Conservation (phyloP, 2,888 invertebrate genomes). For the Oscheius onirici region DNA sequence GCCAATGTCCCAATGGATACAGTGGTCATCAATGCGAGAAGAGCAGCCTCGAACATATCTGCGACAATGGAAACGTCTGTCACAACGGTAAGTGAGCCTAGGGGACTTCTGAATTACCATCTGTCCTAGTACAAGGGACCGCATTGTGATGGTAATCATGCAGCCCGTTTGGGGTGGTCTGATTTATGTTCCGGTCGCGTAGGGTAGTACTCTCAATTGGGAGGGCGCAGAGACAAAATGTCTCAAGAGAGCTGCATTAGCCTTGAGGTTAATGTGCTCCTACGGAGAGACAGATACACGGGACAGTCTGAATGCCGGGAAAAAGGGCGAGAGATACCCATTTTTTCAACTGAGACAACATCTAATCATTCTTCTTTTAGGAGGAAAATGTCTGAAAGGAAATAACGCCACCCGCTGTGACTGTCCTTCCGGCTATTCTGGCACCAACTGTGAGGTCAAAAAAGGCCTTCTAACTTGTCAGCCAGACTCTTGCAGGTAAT, state of each 20-base stretch:
- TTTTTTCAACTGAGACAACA: too few relatives aligned
- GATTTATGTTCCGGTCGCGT: conserved; percentile 24
- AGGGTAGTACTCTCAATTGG: background rate
- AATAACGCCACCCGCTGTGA: conserved; percentile 3
- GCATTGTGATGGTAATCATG: conserved; percentile 35
- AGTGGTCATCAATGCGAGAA: conserved; percentile 27
- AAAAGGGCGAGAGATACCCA: background rate
- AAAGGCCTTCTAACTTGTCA: background rate
- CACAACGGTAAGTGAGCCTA: conserved; percentile 25
- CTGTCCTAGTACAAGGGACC: conserved; percentile 23
- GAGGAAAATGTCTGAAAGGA: conserved; percentile 18
- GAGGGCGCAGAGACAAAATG: conserved; percentile 25
- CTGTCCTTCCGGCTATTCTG: conserved; percentile 22
- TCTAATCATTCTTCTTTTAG: conserved; percentile 1
- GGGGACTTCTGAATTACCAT: conserved; percentile 8
- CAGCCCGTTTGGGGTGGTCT: conserved; percentile 29
- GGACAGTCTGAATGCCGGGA: background rate
- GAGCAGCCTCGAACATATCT: conserved; percentile 18
- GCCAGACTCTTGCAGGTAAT: conserved; percentile 3
- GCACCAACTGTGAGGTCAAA: conserved; percentile 16
- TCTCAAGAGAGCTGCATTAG: conserved; percentile 34
- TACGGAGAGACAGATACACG: conserved; percentile 11
- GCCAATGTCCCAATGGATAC: conserved; percentile 24
- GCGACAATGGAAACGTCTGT: conserved; percentile 7
- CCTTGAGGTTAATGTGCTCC: conserved; percentile 38